A percentile compares a stretch with the other conserved stretches of the same genome.
Conservation (phyloP, 2,797 vertebrate genomes). For the Catostomus latipinnis region DNA sequence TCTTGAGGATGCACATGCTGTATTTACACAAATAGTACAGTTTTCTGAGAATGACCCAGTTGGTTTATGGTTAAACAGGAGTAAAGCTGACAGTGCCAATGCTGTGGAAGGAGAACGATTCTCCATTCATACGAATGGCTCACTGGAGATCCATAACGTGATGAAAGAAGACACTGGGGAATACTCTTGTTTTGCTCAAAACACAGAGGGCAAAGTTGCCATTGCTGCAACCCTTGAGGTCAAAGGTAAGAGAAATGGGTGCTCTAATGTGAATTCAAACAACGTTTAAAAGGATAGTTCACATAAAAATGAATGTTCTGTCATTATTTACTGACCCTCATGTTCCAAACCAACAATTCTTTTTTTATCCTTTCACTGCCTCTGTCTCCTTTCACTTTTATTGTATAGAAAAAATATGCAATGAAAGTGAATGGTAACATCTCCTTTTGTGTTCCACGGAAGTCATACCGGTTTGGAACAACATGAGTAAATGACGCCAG, state of each 20-base stretch:
- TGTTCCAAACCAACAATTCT: too few species aligned
- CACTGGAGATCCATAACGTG: conserved; percentile 82
- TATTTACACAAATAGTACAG: neutral
- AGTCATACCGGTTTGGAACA: too few species aligned
- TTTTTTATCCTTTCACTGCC: too few species aligned
- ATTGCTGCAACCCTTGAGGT: conserved; percentile 85
- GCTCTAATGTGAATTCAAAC: neutral
- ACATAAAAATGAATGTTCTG: neutral
- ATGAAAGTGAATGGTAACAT: too few species aligned
- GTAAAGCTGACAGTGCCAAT: conserved; percentile 81
- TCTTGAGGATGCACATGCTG: neutral
- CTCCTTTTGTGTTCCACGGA: too few species aligned
- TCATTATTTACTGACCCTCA: too few species aligned
- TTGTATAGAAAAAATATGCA: too few species aligned
- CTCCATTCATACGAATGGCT: conserved; percentile 80
- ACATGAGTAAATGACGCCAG: too few species aligned
- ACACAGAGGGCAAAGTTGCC: conserved; percentile 83
- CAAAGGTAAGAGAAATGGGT: conserved; percentile 79
- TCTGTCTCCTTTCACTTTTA: too few species aligned
- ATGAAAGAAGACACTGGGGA: conserved; percentile 83
- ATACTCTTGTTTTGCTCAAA: conserved; percentile 88
- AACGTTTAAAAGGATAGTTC: too few species aligned
- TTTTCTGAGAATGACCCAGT: conserved; percentile 6
- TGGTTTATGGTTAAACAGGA: conserved; percentile 75
- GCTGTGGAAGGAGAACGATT: conserved; percentile 77